Base-by-base conservation (phyloP, 1,140 invertebrate genomes). In the Dendrolimus punctatus region DNA sequence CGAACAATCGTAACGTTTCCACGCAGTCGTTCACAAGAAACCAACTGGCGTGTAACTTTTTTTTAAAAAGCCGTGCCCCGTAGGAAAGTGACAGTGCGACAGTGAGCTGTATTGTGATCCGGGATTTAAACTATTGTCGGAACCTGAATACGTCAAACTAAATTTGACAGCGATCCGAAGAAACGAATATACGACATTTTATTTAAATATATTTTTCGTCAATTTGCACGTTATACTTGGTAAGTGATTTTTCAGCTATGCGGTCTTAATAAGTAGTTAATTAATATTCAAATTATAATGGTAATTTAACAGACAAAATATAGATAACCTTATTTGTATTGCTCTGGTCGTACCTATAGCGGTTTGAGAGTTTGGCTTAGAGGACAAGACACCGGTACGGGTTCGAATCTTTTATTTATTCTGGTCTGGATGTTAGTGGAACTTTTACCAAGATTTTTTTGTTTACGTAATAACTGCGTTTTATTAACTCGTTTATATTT, bases 51-150 rank as follows among this genome's bases (percentile, higher is more conserved):
- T 76, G 71, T 73, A 70, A 64, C 64, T 66, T 71, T 23, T 69
- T 63, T 65, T 52, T 60, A 68, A 74, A 78, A 73, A 73, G 70
- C 66, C 60, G 76, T 73, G 74, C 67, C 70, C 57, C 42, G 41
- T 39, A 49, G 62, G 62, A 68, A 70, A 80, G 78, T 81, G 78
- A 75, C 73, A 84, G 80, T 84, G 80, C 74, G 60, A 71, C 66
- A 79, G 80, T 78, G 76, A 66, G 63, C 67, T 61, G 68, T 69
- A 68, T 71, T 53, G 60, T 81, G 76, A 58, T 64, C 71, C 71
- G 62, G 60, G 56, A 62, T 56, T 57, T 58, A 60, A 58, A 53
- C 42, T 50, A 56, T 58, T 61, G 60, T 62, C 61, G 58, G 71
- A 71, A 80, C 76, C 71, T 66, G 55, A 66, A 54, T 45, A 60